phyloP scores from a whole-genome alignment of 2,888 invertebrate species.

The Hemithea aestivaria region DNA sequence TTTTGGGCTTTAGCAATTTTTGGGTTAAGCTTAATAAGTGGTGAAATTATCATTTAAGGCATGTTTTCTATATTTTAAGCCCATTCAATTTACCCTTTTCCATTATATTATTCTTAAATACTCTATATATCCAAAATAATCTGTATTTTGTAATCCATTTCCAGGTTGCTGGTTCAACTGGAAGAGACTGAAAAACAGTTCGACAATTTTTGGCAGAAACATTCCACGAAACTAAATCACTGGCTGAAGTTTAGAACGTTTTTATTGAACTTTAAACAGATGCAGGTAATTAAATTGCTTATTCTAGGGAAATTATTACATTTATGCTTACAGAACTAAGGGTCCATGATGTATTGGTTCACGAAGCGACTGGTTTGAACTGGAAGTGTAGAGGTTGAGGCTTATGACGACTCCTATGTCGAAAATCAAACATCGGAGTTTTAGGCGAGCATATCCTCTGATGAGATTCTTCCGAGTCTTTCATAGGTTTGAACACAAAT shows the following conservation, averaged over 20 bases:
- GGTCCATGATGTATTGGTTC: constrained; percentile 14
- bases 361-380: constrained; percentile 57
- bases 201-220: constrained; percentile 96
- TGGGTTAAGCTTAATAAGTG: too few species aligned
- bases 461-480: constrained; percentile 49
- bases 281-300: constrained; percentile 80
- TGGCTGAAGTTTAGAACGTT: constrained; percentile 94
- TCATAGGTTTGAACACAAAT: constrained; percentile 63
- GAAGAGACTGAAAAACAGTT: constrained; percentile 97
- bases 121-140: too few species aligned
- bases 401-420: constrained; percentile 32
- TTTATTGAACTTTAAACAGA: constrained; percentile 95
- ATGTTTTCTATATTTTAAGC: too few species aligned
- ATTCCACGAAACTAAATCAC: constrained; percentile 92
- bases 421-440: constrained; percentile 69
- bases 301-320: constrained; percentile 2
- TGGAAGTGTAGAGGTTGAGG: constrained; percentile 46
- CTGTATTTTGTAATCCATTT: too few species aligned
- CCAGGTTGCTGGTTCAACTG: constrained; percentile 92
- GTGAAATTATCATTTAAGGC: too few species aligned
- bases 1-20: too few species aligned
- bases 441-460: constrained; percentile 53
- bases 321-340: not conserved
- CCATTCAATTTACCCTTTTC: too few species aligned
- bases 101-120: too few species aligned